Evolutionary conservation across 2,888 invertebrate genomes (phyloP).

Genomic region (Adela reaumurella): DNA sequence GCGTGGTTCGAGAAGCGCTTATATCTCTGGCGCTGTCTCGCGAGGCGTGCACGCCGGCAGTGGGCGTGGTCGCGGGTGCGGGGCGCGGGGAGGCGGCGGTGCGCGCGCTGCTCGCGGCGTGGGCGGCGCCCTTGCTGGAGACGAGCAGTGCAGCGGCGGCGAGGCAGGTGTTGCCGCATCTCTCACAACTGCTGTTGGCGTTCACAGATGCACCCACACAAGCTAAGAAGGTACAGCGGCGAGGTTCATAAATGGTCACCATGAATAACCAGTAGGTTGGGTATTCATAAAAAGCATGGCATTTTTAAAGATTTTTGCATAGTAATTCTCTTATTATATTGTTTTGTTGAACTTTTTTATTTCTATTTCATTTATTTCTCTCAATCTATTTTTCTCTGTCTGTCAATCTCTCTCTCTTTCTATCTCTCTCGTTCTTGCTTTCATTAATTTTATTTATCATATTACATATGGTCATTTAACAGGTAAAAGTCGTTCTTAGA

Average conservation of each 20-base stretch:
- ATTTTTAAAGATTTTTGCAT: not conserved
- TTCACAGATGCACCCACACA: conserved; percentile 35
- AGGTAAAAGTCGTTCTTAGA: too few species aligned
- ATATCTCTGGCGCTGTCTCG: conserved; percentile 28
- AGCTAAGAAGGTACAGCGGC: conserved; percentile 34
- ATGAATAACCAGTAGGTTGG: too few species aligned
- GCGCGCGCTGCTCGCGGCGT: conserved; percentile 30
- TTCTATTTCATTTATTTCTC: too few species aligned
- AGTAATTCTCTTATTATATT: not conserved
- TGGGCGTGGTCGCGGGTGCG: conserved; percentile 11
- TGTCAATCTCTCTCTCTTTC: too few species aligned
- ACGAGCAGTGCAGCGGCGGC: conserved; percentile 24
- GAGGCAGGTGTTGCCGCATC: conserved; percentile 25
- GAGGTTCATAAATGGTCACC: not conserved
- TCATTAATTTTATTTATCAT: too few species aligned
- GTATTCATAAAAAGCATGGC: not conserved
- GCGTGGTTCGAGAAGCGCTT: conserved; percentile 55
- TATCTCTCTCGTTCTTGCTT: too few species aligned
- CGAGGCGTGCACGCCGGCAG: conserved; percentile 8
- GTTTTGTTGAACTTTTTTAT: too few species aligned
- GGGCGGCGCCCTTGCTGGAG: conserved; percentile 23
- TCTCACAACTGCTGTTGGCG: conserved; percentile 36
- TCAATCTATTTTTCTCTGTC: not conserved
- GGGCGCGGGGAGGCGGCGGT: conserved; percentile 20
- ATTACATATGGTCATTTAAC: too few species aligned